A percentile compares a stretch with the other conserved stretches of the same genome.
phyloP scores from a whole-genome alignment of 2,888 invertebrate species.

The Drosophila robusta region DNA sequence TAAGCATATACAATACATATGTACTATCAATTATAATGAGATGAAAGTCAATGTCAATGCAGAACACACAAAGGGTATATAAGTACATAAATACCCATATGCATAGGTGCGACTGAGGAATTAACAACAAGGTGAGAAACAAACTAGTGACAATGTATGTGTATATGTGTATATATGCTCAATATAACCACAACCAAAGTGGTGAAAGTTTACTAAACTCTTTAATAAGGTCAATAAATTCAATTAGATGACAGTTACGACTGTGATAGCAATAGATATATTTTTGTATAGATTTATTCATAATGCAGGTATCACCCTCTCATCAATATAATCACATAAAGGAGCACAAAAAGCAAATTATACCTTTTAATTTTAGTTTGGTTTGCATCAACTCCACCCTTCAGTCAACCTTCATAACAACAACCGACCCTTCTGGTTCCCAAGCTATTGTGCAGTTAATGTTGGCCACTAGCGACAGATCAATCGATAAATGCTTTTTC shows the following conservation, averaged over 20 bases:
- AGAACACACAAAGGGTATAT: slow-evolving; percentile 31
- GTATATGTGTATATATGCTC: not conserved
- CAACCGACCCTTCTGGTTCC: no score
- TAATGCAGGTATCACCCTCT: not conserved
- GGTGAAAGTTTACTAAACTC: not conserved
- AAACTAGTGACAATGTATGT: not conserved
- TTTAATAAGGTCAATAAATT: not conserved
- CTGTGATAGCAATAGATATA: not conserved
- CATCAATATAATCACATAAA: no score
- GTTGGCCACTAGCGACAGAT: no score
- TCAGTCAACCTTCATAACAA: no score
- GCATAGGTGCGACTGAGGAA: slow-evolving; percentile 7
- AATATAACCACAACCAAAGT: not conserved
- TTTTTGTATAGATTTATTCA: not conserved
- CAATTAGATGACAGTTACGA: not conserved
- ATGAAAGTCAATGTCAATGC: slow-evolving; percentile 80
- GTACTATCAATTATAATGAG: slow-evolving; percentile 66
- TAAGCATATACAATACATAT: slow-evolving; percentile 64
- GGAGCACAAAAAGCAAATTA: no score
- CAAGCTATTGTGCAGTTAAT: no score
- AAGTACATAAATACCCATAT: not conserved
- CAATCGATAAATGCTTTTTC: no score
- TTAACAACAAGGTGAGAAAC: slow-evolving; percentile 8
- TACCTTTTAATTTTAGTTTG: no score
- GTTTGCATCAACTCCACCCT: no score